These are phyloP conservation scores for Homalodisca vitripennis DNA, from an alignment of 1,140 invertebrate species.

Conservation along the genomic window DNA sequence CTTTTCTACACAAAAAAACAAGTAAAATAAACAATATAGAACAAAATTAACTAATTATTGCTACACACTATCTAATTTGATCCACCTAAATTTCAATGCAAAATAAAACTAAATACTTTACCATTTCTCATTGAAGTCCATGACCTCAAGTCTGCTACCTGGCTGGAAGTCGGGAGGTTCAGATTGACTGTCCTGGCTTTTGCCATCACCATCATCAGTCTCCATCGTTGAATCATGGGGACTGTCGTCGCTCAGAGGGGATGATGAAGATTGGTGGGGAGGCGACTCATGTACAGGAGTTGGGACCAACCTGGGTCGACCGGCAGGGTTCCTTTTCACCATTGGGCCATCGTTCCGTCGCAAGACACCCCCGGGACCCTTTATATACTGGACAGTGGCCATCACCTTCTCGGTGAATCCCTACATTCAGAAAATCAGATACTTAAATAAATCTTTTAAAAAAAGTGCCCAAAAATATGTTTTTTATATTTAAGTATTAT, in stretches of 20 bases:
- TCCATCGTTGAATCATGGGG: no score
- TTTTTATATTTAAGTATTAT: no score
- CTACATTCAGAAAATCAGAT: no score
- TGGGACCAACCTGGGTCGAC: neutral
- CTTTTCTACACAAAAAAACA: no score
- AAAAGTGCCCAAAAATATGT: no score
- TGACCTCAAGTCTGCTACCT: neutral
- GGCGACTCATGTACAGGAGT: neutral
- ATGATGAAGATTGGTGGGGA: neutral
- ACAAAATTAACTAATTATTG: no score
- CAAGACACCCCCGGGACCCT: neutral
- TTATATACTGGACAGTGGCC: neutral
- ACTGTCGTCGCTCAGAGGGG: neutral
- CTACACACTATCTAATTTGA: neutral
- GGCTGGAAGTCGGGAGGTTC: neutral
- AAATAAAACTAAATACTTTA: neutral
- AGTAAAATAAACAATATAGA: no score
- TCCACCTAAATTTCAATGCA: neutral
- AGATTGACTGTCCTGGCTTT: neutral
- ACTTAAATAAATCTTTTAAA: no score
- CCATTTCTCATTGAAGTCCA: constrained; percentile 21
- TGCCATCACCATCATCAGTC: neutral
- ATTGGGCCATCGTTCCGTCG: neutral
- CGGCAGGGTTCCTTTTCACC: neutral
- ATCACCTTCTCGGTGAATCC: constrained; percentile 16